Evolutionary conservation across 2,888 invertebrate species (phyloP).

Genomic region (Campaea margaritaria): DNA sequence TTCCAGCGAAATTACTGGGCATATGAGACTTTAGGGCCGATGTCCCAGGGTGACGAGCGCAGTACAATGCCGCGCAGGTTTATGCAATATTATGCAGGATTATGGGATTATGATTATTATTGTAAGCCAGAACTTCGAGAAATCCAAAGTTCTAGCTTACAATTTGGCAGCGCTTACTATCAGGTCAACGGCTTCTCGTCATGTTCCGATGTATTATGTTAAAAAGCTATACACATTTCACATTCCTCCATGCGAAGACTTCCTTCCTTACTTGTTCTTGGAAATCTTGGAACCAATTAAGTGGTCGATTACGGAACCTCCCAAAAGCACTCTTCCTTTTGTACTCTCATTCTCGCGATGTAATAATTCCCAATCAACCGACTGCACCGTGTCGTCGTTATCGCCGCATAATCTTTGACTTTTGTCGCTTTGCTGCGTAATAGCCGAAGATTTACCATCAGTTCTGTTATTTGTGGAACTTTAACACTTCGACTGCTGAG

Average conservation of each 20-base stretch:
- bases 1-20: too few relatives aligned
- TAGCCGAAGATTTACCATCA: slow-evolving; percentile 9
- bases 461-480: background rate
- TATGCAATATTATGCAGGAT: too few relatives aligned
- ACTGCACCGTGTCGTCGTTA: slow-evolving; percentile 15
- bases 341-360: slow-evolving; percentile 4
- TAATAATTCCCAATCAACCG: slow-evolving; percentile 32
- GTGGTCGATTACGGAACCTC: slow-evolving; percentile 14
- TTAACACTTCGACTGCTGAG: too few relatives aligned
- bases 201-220: slow-evolving; percentile 2
- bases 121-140: too few relatives aligned
- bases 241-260: background rate
- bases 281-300: slow-evolving; percentile 17
- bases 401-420: slow-evolving; percentile 24
- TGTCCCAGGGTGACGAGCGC: too few relatives aligned
- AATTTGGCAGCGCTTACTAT: too few relatives aligned
- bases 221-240: too few relatives aligned
- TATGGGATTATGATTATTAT: too few relatives aligned
- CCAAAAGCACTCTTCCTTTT: slow-evolving; percentile 16
- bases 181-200: too few relatives aligned
- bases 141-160: too few relatives aligned
- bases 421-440: slow-evolving; percentile 26
- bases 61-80: too few relatives aligned
- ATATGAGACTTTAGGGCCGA: too few relatives aligned
- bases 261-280: slow-evolving; percentile 1